Base-by-base conservation (phyloP, 2,888 invertebrate species). In the Trilocha varians region DNA sequence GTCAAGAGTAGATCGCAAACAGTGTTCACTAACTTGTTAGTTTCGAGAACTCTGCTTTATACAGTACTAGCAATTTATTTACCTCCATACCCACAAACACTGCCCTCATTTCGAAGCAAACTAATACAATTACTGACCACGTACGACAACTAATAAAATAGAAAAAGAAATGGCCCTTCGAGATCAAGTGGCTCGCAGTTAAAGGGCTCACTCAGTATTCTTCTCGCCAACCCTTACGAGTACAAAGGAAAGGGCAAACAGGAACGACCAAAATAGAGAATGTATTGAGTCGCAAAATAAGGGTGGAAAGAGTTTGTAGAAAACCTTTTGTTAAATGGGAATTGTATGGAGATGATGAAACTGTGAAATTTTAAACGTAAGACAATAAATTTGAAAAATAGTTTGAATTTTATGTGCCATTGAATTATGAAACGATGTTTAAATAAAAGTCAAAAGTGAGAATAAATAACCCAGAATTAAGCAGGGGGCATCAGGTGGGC, bases 211-310 rank as follows among this genome's bases (percentile, higher is more conserved):
- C 67, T 82, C 72, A 56, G 79, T 80, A 83, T 83, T 82, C 82
- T 70, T 73, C 74, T 70, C 79, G 49, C 72, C 62, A 54, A 69
- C 79, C 83, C 78, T 70, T 55, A 55, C 64, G 60, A 62, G 64
- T 56, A 70, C 70, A 73, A 70, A 78, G 76, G 71, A 69, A 74
- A 74, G 63, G 68, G 74, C 79, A 79, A 80, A 79, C 79, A 53
- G 59, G 55, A 57, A 68, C 59, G 71, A 72, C 75, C 70, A 65
- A 76, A 79, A 80, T 82, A 77, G 76, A 74, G 80, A 79, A 74
- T 65, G 83, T 80, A 85, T 84, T 83, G 83, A 84, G 83, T 83
- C 80, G 77, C 77, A 82, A 80, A 83, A 82, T 80, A 76, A 76
- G 79, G 83, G 75, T 62, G 52, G 63, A 69, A 70, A 63, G 66